Evolutionary conservation across 2,797 vertebrate species (phyloP), one percentile per base, ranked within the genome.

Genomic region (Typhlichthys eigenmanni): DNA sequence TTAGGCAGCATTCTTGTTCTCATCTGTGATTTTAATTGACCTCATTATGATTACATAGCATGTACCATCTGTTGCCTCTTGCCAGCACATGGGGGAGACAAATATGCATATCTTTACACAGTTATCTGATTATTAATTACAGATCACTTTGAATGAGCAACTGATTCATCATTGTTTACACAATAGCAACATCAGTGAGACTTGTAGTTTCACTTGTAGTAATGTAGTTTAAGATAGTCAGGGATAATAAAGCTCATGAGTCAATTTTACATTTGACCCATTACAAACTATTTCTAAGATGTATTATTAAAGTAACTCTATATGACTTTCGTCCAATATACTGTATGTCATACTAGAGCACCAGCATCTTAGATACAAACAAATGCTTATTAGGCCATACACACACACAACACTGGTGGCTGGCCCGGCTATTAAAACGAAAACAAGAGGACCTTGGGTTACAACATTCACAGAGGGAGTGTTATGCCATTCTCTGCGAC

Each of bases 101-200:
- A 74, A 85, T 77, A 74, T 64, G 76, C 75, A 79, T 64, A 71
- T 87, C 81, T 79, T 72, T 76, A 78, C 84, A 66, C 69, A 68
- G 73, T 72, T 78, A 81, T 85, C 75, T 65, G 81, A 89, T 87
- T 81, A 83, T 85, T 80, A 82, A 85, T 90, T 87, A 88, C 68
- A 55, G 54, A 55, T 59, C 54, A 24, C 79, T 84, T 80, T 84
- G 80, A 84, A 78, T 79, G 75, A 85, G 75, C 82, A 82, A 80
- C 79, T 71, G 85, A 88, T 86, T 85, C 72, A 72, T 75, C 79
- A 74, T 82, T 72, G 82, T 85, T 86, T 82, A 82, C 78, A 83
- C 87, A 80, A 88, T 75, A 81, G 79, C 77, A 81, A 83, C 66
- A 61, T 68, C 56, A 75, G 81, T 86, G 83, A 85, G 84, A 83